A percentile compares a stretch with the other conserved stretches of the same genome.
phyloP scores from a whole-genome alignment of 2,888 invertebrate genomes.

The Xestia ashworthii region DNA sequence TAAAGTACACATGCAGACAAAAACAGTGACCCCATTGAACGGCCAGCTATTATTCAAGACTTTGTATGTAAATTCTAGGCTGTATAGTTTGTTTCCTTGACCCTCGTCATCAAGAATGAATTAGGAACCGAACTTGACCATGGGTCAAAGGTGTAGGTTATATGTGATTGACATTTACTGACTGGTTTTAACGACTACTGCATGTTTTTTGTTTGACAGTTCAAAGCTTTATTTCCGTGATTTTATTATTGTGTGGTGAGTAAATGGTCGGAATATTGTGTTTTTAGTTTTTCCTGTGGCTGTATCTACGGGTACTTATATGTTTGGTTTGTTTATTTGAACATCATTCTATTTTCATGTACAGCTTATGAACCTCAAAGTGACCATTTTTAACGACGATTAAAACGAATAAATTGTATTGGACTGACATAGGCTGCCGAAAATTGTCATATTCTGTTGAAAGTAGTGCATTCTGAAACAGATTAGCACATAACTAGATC shows the following conservation, averaged over 20 bases:
- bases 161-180: conserved; percentile 79
- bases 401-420: too few species aligned
- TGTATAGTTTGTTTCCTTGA: conserved; percentile 78
- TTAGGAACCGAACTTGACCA: conserved; percentile 89
- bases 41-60: conserved; percentile 83
- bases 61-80: conserved; percentile 86
- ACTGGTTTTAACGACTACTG: conserved; percentile 70
- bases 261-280: not conserved
- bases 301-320: too few species aligned
- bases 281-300: not conserved
- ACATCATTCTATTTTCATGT: too few species aligned
- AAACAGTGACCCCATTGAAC: conserved; percentile 80
- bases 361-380: too few species aligned
- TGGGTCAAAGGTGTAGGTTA: conserved; percentile 78
- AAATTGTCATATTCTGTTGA: too few species aligned
- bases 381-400: too few species aligned
- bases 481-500: too few species aligned
- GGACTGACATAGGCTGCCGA: too few species aligned
- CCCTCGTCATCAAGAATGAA: conserved; percentile 82
- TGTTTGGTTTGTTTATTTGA: too few species aligned
- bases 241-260: conserved; percentile 40
- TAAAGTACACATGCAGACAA: conserved; percentile 70
- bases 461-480: too few species aligned
- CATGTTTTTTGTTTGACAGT: conserved; percentile 71
- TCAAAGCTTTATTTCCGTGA: conserved; percentile 54